These are phyloP conservation scores for Cyrtorhinus lividipennis DNA, from an alignment of 1,140 invertebrate genomes.

Conservation along the genomic window DNA sequence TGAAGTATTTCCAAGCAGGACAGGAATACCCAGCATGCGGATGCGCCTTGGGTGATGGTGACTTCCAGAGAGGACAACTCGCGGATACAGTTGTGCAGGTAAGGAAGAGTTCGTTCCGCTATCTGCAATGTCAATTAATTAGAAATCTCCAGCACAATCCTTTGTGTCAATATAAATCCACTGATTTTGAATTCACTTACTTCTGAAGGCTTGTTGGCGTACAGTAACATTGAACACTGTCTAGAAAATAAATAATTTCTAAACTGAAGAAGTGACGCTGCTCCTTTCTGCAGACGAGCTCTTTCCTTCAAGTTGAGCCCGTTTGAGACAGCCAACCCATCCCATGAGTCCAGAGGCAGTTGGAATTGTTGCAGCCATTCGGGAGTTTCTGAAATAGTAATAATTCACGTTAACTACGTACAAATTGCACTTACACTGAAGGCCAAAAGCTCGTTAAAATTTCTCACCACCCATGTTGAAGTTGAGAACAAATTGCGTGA, in stretches of 20 bases:
- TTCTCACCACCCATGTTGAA: constrained; percentile 59
- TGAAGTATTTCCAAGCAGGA: constrained; percentile 62
- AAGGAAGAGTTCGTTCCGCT: constrained; percentile 66
- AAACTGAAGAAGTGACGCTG: constrained; percentile 71
- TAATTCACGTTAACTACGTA: no score
- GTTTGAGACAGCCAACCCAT: constrained; percentile 58
- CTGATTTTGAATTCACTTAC: no score
- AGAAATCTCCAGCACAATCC: no score
- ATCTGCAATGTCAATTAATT: constrained; percentile 41
- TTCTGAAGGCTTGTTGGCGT: constrained; percentile 64
- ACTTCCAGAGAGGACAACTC: constrained; percentile 69
- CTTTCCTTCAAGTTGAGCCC: constrained; percentile 51
- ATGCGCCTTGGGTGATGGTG: constrained; percentile 57
- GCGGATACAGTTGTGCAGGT: constrained; percentile 70
- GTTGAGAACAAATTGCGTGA: constrained; percentile 91
- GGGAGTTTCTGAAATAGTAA: constrained; percentile 50
- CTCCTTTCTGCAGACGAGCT: constrained; percentile 48
- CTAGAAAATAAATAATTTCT: constrained; percentile 88
- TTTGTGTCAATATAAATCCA: no score
- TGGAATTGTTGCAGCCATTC: constrained; percentile 67
- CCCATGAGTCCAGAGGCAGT: constrained; percentile 60
- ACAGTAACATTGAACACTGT: constrained; percentile 73
- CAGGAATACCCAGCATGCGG: constrained; percentile 85
- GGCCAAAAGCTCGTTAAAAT: no score
- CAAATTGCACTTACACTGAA: no score